Evolutionary conservation across 1,140 invertebrate genomes (phyloP), one percentile per base, ranked within the genome.

Genomic region (Drosophila ogumai): DNA sequence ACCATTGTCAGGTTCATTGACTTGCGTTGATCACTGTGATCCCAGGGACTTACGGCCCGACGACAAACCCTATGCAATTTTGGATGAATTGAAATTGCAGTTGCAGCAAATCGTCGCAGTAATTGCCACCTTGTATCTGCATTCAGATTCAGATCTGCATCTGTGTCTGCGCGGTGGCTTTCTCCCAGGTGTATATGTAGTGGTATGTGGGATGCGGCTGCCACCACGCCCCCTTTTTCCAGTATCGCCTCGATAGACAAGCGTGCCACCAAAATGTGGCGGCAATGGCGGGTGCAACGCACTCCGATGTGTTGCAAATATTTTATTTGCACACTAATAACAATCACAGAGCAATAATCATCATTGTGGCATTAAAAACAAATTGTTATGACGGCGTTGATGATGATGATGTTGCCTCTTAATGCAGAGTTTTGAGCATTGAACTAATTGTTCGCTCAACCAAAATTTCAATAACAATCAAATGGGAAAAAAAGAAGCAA

Each of bases 371-470:
- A 60, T 67, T 77, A 55, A 59, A 63, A 65, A 61, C 79, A 88
- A 88, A 84, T 88, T 88, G 84, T 84, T 88, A 84, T 88, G 79
- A 63, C 80, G 67, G 50, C 50, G 40, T 67, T 69, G 41, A 68
- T 56, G 15, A 46, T 54, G 47, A 49, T 75, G 49, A 22, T 69
- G 52, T 28, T 34, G 32, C 41, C 34, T 56, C 52, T 60, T 55
- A 38, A 38, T 38, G 64, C 46, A 31, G 40, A 54, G 77, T 58
- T 76, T 61, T 88, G 80, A 82, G 80, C 84, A 82, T 88, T 88
- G 84, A 88, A 88, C 84, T 81, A 81, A 88, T 88, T 88, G 84
- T 88, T 73, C 84, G 77, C 84, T 88, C 84, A 88, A 88, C 66
- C 75, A 63, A 78, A 75, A 68, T 76, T 78, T 78, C 63, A 76